Evolutionary conservation across 2,888 invertebrate species (phyloP).

Genomic region (Zeuzera pyrina): DNA sequence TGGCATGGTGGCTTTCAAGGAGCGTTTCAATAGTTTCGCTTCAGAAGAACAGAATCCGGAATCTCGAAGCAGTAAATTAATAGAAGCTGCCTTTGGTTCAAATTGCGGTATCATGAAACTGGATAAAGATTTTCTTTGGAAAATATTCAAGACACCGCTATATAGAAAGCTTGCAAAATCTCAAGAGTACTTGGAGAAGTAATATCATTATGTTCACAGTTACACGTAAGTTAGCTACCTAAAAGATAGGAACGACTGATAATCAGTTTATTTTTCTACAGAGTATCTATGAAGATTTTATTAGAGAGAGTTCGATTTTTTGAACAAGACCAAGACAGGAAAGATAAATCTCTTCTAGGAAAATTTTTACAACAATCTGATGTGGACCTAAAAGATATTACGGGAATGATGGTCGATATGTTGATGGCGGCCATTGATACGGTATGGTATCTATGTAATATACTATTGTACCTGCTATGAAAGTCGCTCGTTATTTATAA

Average conservation of each 20-base stretch:
- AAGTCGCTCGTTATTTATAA: neutral
- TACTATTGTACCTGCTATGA: neutral
- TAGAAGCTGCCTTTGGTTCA: conserved; percentile 80
- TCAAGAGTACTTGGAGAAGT: conserved; percentile 81
- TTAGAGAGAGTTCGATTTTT: conserved; percentile 68
- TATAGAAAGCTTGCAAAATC: conserved; percentile 79
- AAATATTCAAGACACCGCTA: conserved; percentile 78
- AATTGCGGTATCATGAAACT: conserved; percentile 80
- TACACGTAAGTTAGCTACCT: neutral
- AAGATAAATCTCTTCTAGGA: conserved; percentile 73
- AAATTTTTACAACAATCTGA: conserved; percentile 79
- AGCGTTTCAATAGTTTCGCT: conserved; percentile 78
- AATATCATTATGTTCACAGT: conserved; percentile 9
- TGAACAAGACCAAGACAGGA: conserved; percentile 29
- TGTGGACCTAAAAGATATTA: conserved; percentile 83
- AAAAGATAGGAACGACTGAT: neutral
- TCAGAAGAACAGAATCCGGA: conserved; percentile 66
- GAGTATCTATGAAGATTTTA: conserved; percentile 78
- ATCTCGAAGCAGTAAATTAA: conserved; percentile 79
- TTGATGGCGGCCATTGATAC: conserved; percentile 91
- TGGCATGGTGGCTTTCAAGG: conserved; percentile 80
- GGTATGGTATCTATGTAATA: conserved; percentile 55
- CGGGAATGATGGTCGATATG: conserved; percentile 88
- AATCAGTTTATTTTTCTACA: conserved; percentile 28
- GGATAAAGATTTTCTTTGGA: conserved; percentile 84